Conservation (phyloP, 2,797 vertebrate species). For the Propithecus perrieri region DNA sequence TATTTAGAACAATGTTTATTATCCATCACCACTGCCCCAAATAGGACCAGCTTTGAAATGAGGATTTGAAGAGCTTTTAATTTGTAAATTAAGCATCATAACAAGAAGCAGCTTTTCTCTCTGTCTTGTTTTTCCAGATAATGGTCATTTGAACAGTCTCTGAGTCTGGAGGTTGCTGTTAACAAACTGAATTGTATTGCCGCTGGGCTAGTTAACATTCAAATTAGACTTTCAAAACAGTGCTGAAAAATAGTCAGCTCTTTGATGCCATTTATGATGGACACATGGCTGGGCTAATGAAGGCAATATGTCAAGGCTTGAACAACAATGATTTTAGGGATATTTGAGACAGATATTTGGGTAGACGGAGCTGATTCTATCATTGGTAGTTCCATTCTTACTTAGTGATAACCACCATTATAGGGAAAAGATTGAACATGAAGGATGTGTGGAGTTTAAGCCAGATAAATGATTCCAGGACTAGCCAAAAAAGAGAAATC, state of each 20-base stretch:
- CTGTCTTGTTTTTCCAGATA: slow-evolving; percentile 51
- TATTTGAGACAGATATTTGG: slow-evolving; percentile 33
- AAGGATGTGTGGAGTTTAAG: background rate
- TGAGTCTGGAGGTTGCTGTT: slow-evolving; percentile 67
- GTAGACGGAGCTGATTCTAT: background rate
- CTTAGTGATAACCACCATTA: background rate
- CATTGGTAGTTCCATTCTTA: background rate
- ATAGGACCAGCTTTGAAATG: slow-evolving; percentile 38
- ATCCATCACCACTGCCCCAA: background rate
- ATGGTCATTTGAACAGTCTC: slow-evolving; percentile 66
- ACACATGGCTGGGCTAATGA: slow-evolving; percentile 50
- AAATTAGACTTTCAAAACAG: slow-evolving; percentile 67
- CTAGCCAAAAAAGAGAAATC: background rate
- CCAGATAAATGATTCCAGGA: background rate
- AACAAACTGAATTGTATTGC: slow-evolving; percentile 54
- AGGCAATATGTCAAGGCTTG: slow-evolving; percentile 47
- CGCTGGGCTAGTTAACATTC: slow-evolving; percentile 58
- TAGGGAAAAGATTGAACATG: background rate
- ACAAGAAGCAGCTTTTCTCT: slow-evolving; percentile 56
- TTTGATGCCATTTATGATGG: slow-evolving; percentile 61
- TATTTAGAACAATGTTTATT: slow-evolving; percentile 35
- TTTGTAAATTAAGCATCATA: slow-evolving; percentile 69
- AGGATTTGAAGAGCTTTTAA: slow-evolving; percentile 61
- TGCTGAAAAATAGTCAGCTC: slow-evolving; percentile 28
- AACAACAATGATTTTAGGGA: slow-evolving; percentile 18